Evolutionary conservation across 2,797 vertebrate genomes (phyloP).

Genomic region (Discoglossus pictus): DNA sequence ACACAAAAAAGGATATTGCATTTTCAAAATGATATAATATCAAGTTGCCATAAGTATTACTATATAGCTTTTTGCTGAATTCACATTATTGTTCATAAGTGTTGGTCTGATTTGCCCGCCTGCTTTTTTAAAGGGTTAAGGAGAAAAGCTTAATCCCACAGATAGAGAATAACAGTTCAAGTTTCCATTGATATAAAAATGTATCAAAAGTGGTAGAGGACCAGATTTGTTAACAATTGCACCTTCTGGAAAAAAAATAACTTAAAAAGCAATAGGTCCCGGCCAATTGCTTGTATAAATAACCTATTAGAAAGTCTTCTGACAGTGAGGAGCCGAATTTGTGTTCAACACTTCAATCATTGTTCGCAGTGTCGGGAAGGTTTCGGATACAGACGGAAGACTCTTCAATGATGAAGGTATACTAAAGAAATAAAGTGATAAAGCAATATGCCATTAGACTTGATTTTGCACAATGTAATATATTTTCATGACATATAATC

Average conservation of each 20-base stretch:
- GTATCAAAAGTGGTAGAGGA: conserved; percentile 59
- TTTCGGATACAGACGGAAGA: conserved; percentile 89
- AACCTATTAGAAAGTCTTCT: conserved; percentile 75
- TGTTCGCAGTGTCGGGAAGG: conserved; percentile 86
- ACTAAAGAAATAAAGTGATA: too few species aligned
- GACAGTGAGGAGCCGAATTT: conserved; percentile 85
- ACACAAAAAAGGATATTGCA: background rate
- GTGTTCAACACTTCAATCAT: conserved; percentile 97
- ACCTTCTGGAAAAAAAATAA: conserved; percentile 63
- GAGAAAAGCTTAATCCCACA: conserved; percentile 30
- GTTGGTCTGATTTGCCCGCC: conserved; percentile 5
- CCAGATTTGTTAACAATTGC: conserved; percentile 55
- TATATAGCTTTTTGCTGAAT: conserved; percentile 22
- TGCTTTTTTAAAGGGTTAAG: background rate
- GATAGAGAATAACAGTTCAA: conserved; percentile 57
- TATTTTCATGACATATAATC: too few species aligned
- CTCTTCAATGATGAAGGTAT: conserved; percentile 89
- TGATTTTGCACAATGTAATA: too few species aligned
- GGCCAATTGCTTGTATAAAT: conserved; percentile 64
- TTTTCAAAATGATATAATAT: background rate
- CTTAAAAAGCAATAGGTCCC: conserved; percentile 59
- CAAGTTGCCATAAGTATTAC: too few species aligned
- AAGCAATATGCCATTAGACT: too few species aligned
- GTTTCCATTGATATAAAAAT: conserved; percentile 55
- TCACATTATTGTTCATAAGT: conserved; percentile 16